Base-by-base conservation (phyloP, 2,888 invertebrate species). In the Pristionchus exspectatus region DNA sequence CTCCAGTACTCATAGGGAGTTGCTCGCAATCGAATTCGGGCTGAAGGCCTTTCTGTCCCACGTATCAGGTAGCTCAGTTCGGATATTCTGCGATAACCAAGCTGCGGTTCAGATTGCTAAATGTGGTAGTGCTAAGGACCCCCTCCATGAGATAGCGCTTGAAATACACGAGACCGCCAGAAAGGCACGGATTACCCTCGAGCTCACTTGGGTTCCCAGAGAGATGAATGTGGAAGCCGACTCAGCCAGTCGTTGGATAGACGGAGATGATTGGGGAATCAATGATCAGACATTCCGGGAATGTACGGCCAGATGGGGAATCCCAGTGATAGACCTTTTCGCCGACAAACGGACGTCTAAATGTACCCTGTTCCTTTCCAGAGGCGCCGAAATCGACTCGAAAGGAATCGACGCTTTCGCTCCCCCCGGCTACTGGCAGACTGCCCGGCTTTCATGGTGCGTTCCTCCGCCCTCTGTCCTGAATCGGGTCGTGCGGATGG, bases 211-310 rank as follows among this genome's bases (percentile, higher is more conserved):
- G 77, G 12, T 77, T 16, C 77, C 77, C 33, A 77, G 77, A 38
- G 44, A 77, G 5, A 33, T 77, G 77, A 77, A 77, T 16, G 38
- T 21, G 10, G 77, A 33, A 38, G 77, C 77, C 2, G 77, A 77
- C 21, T 7, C 5, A 38, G 77, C 77, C 18, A 77, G 77, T 12
- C 14, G 77, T 4, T 33, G 44, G 44, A 33, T 77, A 2, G 77
- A 33, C 38, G 38, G 33, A n/a, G 83, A 83, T 27, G 83, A 83
- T 27, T 83, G 83, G 83, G 83, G 83, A 24, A 83, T 83, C 54
- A 2, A 5, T 3, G 21, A 5, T 18, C 10, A 54, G 24, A 27
- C 16, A 3, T 50, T 54, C 27, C 2, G 24, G 24, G 38, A 27
- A 9, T 83, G 83, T 21, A 27, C 16, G 1, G 3, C 2, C 50